These are phyloP conservation scores for Poecilia latipinna DNA, from an alignment of 2,113 vertebrate species.

Conservation along the genomic window DNA sequence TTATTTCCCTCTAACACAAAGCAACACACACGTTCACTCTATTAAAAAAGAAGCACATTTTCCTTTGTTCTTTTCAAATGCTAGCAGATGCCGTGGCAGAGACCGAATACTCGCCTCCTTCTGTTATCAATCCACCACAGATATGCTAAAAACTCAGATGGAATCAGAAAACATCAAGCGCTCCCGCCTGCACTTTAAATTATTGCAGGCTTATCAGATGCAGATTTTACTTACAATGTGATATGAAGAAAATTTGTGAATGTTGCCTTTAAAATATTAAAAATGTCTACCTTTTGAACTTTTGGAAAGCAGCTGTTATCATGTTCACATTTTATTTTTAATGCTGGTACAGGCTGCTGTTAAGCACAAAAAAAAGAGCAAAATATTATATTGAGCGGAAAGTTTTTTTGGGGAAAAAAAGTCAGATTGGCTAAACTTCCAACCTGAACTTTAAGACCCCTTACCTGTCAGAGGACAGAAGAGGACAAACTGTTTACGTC, in stretches of 20 bases:
- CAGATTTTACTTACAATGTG: slow-evolving; percentile 5
- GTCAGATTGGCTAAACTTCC: slow-evolving; percentile 18
- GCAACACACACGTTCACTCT: slow-evolving; percentile 9
- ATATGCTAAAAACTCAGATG: neutral
- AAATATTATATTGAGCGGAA: slow-evolving; percentile 13
- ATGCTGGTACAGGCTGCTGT: neutral
- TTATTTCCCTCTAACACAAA: slow-evolving; percentile 43
- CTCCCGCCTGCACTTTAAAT: slow-evolving; percentile 22
- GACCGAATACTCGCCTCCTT: slow-evolving; percentile 37
- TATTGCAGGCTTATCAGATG: slow-evolving; percentile 22
- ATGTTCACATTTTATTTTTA: slow-evolving; percentile 28
- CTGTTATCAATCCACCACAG: slow-evolving; percentile 39
- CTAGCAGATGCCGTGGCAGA: slow-evolving; percentile 50
- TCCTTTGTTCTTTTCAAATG: slow-evolving; percentile 66
- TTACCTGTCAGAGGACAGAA: slow-evolving; percentile 1
- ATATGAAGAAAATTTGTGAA: slow-evolving; percentile 23
- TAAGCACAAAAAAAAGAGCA: slow-evolving; percentile 20
- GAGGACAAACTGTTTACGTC: neutral
- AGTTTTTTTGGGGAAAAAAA: slow-evolving; percentile 5
- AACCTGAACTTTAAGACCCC: neutral
- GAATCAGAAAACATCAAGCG: slow-evolving; percentile 1
- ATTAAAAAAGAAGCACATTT: slow-evolving; percentile 54
- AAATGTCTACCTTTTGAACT: slow-evolving; percentile 9
- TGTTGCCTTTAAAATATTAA: neutral
- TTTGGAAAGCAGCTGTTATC: slow-evolving; percentile 14